phyloP scores from a whole-genome alignment of 2,888 invertebrate species.

The Gisinianus flammeolus region DNA sequence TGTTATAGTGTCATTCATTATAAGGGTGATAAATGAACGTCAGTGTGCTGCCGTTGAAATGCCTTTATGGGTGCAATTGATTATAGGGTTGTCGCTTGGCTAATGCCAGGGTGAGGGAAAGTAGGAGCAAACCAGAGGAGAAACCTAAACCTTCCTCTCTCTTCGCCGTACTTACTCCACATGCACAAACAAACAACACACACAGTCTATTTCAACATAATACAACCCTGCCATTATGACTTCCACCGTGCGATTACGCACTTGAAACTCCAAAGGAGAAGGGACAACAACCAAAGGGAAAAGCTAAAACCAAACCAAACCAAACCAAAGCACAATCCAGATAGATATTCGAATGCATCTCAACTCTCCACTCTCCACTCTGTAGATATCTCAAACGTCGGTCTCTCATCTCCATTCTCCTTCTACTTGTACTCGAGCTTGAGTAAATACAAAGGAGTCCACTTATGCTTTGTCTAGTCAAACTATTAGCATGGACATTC shows the following conservation, averaged over 20 bases:
- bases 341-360: no score
- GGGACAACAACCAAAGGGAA: no score
- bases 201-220: no score
- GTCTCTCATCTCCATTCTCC: background rate
- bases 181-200: background rate
- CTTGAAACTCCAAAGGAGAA: constrained; percentile 17
- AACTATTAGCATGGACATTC: constrained; percentile 33
- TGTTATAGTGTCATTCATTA: constrained; percentile 58
- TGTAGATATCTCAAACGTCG: no score
- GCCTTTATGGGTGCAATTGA: constrained; percentile 46
- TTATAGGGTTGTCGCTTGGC: constrained; percentile 34
- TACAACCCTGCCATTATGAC: background rate
- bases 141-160: background rate
- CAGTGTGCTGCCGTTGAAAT: constrained; percentile 39
- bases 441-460: constrained; percentile 20
- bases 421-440: background rate
- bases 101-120: constrained; percentile 24
- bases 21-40: constrained; percentile 57
- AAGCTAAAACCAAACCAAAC: no score
- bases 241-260: constrained; percentile 12
- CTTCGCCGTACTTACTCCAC: background rate
- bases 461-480: constrained; percentile 25
- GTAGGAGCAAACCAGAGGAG: background rate
- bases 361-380: no score
- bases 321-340: no score